These are phyloP conservation scores for Hirudinaria manillensis DNA, from an alignment of 2,888 invertebrate species.

Conservation along the genomic window DNA sequence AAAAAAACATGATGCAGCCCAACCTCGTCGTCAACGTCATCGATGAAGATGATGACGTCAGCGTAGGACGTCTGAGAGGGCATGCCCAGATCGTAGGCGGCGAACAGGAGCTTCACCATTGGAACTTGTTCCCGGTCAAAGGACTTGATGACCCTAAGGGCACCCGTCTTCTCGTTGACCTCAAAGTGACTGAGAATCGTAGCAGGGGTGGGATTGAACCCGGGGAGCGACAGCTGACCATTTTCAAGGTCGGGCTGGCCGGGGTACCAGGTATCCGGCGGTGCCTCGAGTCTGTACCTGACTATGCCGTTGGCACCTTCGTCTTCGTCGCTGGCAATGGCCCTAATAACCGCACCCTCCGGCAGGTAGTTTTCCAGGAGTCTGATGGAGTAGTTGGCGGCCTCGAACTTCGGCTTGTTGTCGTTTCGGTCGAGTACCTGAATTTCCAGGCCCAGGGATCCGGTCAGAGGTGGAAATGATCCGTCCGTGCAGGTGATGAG, in stretches of 20 bases:
- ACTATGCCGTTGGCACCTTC: constrained; percentile 9
- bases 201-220: neutral
- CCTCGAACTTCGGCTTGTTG: constrained; percentile 21
- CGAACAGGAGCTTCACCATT: neutral
- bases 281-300: neutral
- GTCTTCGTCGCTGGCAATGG: constrained; percentile 5
- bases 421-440: constrained; percentile 2
- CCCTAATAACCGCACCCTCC: neutral
- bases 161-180: constrained; percentile 9
- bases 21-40: constrained; percentile 20
- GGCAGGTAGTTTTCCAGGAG: neutral
- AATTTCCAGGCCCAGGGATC: neutral
- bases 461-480: neutral
- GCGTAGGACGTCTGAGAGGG: constrained; percentile 2
- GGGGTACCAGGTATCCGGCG: neutral
- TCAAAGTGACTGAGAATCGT: neutral
- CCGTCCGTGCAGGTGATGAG: neutral
- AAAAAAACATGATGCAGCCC: neutral
- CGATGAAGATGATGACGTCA: constrained; percentile 10
- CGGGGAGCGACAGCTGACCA: too few relatives aligned
- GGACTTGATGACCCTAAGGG: neutral
- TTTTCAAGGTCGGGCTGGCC: neutral
- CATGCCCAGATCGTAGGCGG: neutral
- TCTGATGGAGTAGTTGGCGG: neutral
- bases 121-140: constrained; percentile 7